Conservation (phyloP, 2,113 vertebrate species). For the Otocyon megalotis region DNA sequence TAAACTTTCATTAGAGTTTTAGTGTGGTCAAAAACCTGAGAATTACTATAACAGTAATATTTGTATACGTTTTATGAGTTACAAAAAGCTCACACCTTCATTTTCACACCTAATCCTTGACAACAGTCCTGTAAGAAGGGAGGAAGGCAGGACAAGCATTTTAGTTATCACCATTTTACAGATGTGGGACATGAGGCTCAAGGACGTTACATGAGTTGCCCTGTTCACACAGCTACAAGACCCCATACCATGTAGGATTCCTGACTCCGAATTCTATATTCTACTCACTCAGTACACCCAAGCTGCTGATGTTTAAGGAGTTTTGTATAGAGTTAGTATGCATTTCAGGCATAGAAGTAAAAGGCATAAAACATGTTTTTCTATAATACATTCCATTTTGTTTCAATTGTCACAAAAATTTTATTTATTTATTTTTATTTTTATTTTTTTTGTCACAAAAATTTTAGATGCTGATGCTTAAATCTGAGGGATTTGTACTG, state of each 20-base stretch:
- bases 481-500: background rate
- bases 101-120: conserved; percentile 51
- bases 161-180: background rate
- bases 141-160: background rate
- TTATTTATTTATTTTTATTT: too few relatives aligned
- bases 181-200: background rate
- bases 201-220: background rate
- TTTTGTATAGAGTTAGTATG: background rate
- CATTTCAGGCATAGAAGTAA: background rate
- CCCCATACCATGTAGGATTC: background rate
- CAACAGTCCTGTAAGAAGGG: background rate
- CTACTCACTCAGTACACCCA: background rate
- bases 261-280: background rate
- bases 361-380: conserved; percentile 27
- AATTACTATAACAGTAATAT: conserved; percentile 16
- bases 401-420: conserved; percentile 50
- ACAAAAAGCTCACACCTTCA: conserved; percentile 16
- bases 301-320: background rate
- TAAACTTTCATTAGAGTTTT: conserved; percentile 7
- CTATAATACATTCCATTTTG: conserved; percentile 26
- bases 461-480: conserved; percentile 9
- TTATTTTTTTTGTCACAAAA: background rate
- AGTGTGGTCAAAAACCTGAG: conserved; percentile 41
- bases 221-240: background rate
- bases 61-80: conserved; percentile 54